A percentile compares a stretch with the other conserved stretches of the same genome.
These are phyloP conservation scores for Drosophila birchii DNA, from an alignment of 2,888 invertebrate genomes.

Conservation along the genomic window DNA sequence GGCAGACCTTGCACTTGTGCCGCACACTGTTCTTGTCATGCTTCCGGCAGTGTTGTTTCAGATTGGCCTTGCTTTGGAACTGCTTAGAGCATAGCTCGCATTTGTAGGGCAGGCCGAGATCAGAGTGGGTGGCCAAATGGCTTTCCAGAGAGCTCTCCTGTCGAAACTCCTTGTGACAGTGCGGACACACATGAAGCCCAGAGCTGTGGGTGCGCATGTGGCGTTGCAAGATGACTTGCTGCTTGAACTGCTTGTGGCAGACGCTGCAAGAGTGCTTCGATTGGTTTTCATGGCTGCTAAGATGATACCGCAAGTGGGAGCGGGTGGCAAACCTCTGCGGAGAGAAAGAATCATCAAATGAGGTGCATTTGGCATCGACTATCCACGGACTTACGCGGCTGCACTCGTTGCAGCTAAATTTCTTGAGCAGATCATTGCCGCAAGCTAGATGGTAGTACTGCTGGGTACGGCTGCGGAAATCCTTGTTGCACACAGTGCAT, in stretches of 20 bases:
- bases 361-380: background rate
- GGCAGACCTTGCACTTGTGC: slow-evolving; percentile 87
- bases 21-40: slow-evolving; percentile 69
- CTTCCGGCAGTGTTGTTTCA: slow-evolving; percentile 87
- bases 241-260: slow-evolving; percentile 89
- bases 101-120: slow-evolving; percentile 87
- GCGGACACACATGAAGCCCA: slow-evolving; percentile 85
- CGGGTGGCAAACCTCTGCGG: slow-evolving; percentile 88
- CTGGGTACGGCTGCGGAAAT: slow-evolving; percentile 89
- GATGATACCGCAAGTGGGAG: slow-evolving; percentile 90
- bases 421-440: slow-evolving; percentile 85
- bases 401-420: slow-evolving; percentile 85
- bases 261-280: slow-evolving; percentile 57
- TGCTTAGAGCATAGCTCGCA: slow-evolving; percentile 86
- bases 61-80: slow-evolving; percentile 88
- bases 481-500: slow-evolving; percentile 89
- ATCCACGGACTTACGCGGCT: slow-evolving; percentile 70
- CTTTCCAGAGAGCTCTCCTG: slow-evolving; percentile 87
- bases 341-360: background rate
- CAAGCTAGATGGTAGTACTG: slow-evolving; percentile 89
- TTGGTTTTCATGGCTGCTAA: slow-evolving; percentile 82
- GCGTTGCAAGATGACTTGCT: slow-evolving; percentile 89
- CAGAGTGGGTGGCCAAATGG: slow-evolving; percentile 88
- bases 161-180: slow-evolving; percentile 88
- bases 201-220: slow-evolving; percentile 89